Evolutionary conservation across 2,797 vertebrate species (phyloP), one percentile per base, ranked within the genome.

Genomic region (Rhinoraja longicauda): DNA sequence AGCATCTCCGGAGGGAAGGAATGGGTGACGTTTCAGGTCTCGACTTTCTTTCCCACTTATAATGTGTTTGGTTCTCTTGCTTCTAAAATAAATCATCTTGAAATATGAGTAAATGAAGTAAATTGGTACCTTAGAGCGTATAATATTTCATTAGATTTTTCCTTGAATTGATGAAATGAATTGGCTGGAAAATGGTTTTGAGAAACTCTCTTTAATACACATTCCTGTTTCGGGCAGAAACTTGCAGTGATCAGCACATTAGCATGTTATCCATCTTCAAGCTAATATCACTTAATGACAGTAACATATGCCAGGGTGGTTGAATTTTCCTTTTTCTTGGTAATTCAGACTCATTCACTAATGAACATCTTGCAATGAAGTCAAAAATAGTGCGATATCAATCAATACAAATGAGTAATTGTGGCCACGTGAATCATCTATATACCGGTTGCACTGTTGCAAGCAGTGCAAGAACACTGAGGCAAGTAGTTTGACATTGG

Each of bases 211-310:
- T 45, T 91, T 73, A 91, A 29, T 53, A 91, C 24, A 15, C 17
- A 73, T 72, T 92, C 70, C 70, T 75, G 70, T 73, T n/a, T 75
- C 10, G 75, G 90, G 62, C n/a, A 75, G 90, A 75, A 75, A 75
- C 24, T 29, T 92, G 84, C 36, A 92, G 70, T 17, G 39, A 1
- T 45, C 36, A 73, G 70, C 90, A 75, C 21, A 24, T 13, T 26
- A 7, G 26, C 45, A 75, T 29, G 13, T 36, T 90, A 73, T 72
- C 39, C 70, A 75, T 92, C 21, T 75, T 92, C 90, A 15, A 53
- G 72, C 70, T 53, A 53, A 75, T 53, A 72, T 19, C 19, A 67
- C 67, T 64, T 45, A 91, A 72, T 29, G 67, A n/a, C 36, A 92
- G 39, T 13, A 75, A 72, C 39, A 92, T 73, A 73, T 75, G 59